phyloP scores from a whole-genome alignment of 2,113 vertebrate species.

The Callaeas wilsoni region DNA sequence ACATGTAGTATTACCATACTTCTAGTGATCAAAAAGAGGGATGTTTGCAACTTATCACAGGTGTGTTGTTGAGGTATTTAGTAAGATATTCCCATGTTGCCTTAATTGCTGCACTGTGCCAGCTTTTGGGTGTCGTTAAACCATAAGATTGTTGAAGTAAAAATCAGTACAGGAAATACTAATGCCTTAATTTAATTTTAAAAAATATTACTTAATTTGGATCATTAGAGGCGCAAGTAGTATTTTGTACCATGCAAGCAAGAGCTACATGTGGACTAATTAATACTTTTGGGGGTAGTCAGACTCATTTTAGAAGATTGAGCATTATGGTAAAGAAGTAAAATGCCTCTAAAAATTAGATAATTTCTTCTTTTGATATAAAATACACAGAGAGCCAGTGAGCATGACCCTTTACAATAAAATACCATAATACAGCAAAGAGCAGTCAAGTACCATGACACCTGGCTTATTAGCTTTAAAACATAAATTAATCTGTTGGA shows the following conservation, averaged over 20 bases:
- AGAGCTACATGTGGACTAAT: background rate
- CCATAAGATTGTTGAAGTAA: background rate
- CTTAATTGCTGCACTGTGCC: background rate
- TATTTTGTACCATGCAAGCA: conserved; percentile 26
- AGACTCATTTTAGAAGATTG: background rate
- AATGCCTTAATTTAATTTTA: conserved; percentile 24
- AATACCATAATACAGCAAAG: background rate
- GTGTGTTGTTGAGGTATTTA: background rate
- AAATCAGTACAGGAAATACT: conserved; percentile 7
- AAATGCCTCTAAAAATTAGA: background rate
- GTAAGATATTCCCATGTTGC: background rate
- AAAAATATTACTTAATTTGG: conserved; percentile 13
- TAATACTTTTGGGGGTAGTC: conserved; percentile 6
- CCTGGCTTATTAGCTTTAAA: conserved; percentile 45
- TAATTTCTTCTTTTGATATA: background rate
- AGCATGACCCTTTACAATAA: background rate
- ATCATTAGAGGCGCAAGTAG: conserved; percentile 21
- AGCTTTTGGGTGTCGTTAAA: background rate
- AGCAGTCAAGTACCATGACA: background rate
- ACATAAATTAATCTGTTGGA: conserved; percentile 47
- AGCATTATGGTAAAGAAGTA: background rate
- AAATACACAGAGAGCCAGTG: background rate
- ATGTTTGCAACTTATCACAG: background rate
- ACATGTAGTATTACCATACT: accelerated
- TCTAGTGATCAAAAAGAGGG: background rate